Evolutionary conservation across 2,888 invertebrate genomes (phyloP).

Genomic region (Zygogramma bicolorata): DNA sequence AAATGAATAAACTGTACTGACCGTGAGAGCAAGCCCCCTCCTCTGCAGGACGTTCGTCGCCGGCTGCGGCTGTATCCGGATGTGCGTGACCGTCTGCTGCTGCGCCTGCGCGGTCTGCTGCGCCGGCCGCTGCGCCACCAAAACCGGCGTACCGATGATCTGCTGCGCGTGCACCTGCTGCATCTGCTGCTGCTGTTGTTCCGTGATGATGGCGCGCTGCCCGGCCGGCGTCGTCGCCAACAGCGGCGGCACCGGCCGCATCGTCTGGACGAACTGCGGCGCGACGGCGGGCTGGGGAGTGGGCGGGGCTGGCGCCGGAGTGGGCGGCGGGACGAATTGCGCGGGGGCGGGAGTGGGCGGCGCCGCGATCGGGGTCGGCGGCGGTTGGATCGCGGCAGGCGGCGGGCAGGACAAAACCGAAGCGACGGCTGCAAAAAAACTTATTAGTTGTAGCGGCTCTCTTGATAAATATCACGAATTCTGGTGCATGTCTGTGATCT

Average conservation of each 20-base stretch:
- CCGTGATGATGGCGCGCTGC: constrained; percentile 59
- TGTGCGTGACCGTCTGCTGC: constrained; percentile 67
- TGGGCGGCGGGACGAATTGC: constrained; percentile 29
- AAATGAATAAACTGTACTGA: no score
- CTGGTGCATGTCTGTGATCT: no score
- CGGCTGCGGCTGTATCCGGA: constrained; percentile 70
- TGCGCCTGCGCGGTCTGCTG: constrained; percentile 65
- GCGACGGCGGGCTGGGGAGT: constrained; percentile 50
- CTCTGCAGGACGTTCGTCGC: constrained; percentile 71
- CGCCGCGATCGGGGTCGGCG: constrained; percentile 46
- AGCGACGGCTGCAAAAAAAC: constrained; percentile 50
- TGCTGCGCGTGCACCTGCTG: constrained; percentile 59
- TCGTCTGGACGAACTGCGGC: constrained; percentile 41
- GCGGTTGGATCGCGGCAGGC: constrained; percentile 42
- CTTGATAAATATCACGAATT: no score
- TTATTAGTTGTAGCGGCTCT: no score
- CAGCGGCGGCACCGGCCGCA: constrained; percentile 63
- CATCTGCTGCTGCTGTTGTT: constrained; percentile 49
- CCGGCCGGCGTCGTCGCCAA: constrained; percentile 58
- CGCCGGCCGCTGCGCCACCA: constrained; percentile 65
- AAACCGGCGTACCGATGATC: constrained; percentile 68
- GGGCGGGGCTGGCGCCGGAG: constrained; percentile 42
- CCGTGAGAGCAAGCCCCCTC: constrained; percentile 79
- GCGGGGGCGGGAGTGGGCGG: constrained; percentile 33
- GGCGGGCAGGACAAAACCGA: constrained; percentile 34